These are phyloP conservation scores for Ganaspis sp. DNA, from an alignment of 1,140 invertebrate genomes.

Conservation along the genomic window DNA sequence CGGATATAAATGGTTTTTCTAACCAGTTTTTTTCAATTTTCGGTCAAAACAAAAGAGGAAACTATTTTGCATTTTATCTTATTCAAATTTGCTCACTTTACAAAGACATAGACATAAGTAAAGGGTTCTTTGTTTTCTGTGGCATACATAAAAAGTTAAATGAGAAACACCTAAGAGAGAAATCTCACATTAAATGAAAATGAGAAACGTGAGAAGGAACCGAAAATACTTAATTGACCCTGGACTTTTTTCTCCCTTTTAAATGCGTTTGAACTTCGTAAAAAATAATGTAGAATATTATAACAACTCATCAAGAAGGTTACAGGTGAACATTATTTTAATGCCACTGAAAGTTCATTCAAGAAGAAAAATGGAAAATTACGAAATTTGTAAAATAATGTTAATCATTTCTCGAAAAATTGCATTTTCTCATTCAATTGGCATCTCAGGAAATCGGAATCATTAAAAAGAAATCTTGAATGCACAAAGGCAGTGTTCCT, in stretches of 20 bases:
- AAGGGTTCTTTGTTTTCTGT: background rate
- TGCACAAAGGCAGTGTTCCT: background rate
- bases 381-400: background rate
- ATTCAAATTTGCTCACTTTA: background rate
- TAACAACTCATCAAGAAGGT: background rate
- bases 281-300: slow-evolving; percentile 12
- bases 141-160: background rate
- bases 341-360: background rate
- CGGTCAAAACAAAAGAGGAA: no score
- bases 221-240: slow-evolving; percentile 13
- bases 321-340: slow-evolving; percentile 8
- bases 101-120: background rate
- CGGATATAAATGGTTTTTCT: background rate
- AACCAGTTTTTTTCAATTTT: background rate
- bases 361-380: background rate
- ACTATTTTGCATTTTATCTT: background rate
- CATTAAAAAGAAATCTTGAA: background rate
- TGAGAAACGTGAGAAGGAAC: slow-evolving; percentile 7
- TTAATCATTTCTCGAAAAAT: background rate
- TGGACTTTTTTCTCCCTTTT: background rate
- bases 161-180: background rate
- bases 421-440: background rate
- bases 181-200: slow-evolving; percentile 26
- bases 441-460: background rate
- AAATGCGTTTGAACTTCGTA: background rate